Conservation (phyloP, 2,113 vertebrate genomes). For the Sprattus sprattus region DNA sequence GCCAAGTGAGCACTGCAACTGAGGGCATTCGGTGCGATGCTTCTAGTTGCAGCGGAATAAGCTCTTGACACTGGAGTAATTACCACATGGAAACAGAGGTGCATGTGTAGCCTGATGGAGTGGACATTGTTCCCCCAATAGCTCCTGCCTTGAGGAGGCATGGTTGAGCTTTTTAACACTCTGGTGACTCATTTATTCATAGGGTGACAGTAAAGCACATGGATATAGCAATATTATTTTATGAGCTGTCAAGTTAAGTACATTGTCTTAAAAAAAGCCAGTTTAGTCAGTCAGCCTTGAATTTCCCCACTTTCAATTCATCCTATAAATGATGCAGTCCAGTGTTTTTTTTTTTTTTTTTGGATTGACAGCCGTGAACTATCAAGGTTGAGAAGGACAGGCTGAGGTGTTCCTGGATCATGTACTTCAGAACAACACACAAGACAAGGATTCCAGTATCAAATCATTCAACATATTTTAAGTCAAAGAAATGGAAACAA, state of each 20-base stretch:
- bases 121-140: not conserved
- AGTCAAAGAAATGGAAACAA: slow-evolving; percentile 15
- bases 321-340: slow-evolving; percentile 38
- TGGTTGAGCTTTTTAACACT: not conserved
- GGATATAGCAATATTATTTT: slow-evolving; percentile 17
- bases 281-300: slow-evolving; percentile 8
- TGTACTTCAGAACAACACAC: slow-evolving; percentile 29
- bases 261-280: slow-evolving; percentile 20
- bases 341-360: slow-evolving; percentile 25
- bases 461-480: slow-evolving; percentile 13
- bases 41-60: slow-evolving; percentile 36
- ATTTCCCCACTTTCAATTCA: slow-evolving; percentile 22
- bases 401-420: not conserved
- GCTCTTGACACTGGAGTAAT: slow-evolving; percentile 31
- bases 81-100: slow-evolving; percentile 24
- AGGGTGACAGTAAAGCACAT: slow-evolving; percentile 15
- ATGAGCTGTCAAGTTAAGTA: slow-evolving; percentile 21
- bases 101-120: not conserved
- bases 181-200: slow-evolving; percentile 9
- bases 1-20: slow-evolving; percentile 23
- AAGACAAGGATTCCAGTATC: slow-evolving; percentile 10
- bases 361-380: slow-evolving; percentile 6
- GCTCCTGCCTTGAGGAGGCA: not conserved
- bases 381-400: not conserved
- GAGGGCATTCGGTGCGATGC: slow-evolving; percentile 26